A percentile compares a stretch with the other conserved stretches of the same genome.
Evolutionary conservation across 2,113 vertebrate genomes (phyloP).

Genomic region (Danio rerio): GRCz12tu NC_133180.1:19006001-19006500

Average conservation of each 20-base stretch:
- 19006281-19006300: background rate
- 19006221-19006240: background rate
- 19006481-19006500: conserved; percentile 35
- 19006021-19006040: too few species aligned
- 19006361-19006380: conserved; percentile 14
- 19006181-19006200: background rate
- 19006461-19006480: conserved; percentile 47
- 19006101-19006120: too few species aligned
- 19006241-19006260: background rate
- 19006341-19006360: conserved; percentile 8
- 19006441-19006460: background rate
- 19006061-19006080: too few species aligned
- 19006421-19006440: conserved; percentile 51
- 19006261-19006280: background rate
- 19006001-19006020: too few species aligned
- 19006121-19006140: background rate
- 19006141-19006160: background rate
- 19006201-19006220: background rate
- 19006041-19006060: too few species aligned
- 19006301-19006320: background rate
- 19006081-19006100: too few species aligned
- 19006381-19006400: conserved; percentile 14
- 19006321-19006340: conserved; percentile 19
- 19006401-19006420: background rate
- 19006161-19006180: background rate